Conservation (phyloP, 2,888 invertebrate genomes). For the Drosophila borealis region DNA sequence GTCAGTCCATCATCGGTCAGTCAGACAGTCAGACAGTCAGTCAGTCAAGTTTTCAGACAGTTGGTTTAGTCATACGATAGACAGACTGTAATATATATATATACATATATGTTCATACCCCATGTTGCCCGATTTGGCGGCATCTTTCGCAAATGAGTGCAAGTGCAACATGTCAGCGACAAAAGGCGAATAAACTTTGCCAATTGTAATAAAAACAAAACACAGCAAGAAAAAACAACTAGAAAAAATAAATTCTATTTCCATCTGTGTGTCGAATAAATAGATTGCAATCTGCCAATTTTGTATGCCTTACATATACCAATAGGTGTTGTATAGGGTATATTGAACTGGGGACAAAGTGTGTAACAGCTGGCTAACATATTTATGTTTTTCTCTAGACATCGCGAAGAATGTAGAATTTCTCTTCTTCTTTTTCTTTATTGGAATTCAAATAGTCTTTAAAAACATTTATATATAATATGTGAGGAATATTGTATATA, state of each 20-base stretch:
- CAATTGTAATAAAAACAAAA: constrained; percentile 22
- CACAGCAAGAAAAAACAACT: background rate
- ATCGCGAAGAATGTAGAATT: background rate
- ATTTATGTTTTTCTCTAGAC: no score
- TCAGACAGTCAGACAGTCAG: constrained; percentile 11
- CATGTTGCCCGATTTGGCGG: background rate
- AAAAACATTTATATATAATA: no score
- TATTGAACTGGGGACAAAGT: background rate
- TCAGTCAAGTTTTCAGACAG: constrained; percentile 13
- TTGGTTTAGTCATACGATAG: constrained; percentile 65
- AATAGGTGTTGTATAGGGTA: background rate
- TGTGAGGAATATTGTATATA: no score
- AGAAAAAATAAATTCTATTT: constrained; percentile 37
- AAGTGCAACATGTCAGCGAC: constrained; percentile 66
- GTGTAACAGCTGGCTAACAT: background rate
- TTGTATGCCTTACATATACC: constrained; percentile 9
- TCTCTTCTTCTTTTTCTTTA: no score
- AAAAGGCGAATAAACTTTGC: constrained; percentile 74
- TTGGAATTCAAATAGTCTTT: no score
- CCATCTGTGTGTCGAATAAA: constrained; percentile 35
- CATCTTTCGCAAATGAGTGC: constrained; percentile 61
- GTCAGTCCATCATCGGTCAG: constrained; percentile 34
- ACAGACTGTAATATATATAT: constrained; percentile 12
- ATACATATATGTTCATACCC: background rate
- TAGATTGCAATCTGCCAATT: constrained; percentile 38